phyloP scores from a whole-genome alignment of 2,797 vertebrate species.

The Molothrus aeneus region DNA sequence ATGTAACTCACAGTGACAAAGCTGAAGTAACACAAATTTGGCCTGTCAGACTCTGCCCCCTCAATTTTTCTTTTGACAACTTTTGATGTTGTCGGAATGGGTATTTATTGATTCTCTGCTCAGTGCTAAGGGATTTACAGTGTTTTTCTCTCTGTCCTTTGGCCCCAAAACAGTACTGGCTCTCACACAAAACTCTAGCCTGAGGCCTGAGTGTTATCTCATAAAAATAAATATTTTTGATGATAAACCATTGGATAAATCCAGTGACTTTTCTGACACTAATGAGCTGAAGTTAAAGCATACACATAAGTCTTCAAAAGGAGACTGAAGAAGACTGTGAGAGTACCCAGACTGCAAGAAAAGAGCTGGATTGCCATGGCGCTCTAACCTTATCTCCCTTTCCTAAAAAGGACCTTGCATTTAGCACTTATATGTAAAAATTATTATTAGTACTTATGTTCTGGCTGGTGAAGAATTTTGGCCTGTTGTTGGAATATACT shows the following conservation, averaged over 20 bases:
- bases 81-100: neutral
- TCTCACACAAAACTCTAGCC: neutral
- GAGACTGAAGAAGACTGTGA: neutral
- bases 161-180: neutral
- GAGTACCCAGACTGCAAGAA: neutral
- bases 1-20: slow-evolving; percentile 8
- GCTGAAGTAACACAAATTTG: slow-evolving; percentile 22
- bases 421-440: neutral
- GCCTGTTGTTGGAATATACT: neutral
- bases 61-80: neutral
- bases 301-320: neutral
- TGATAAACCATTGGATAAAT: neutral
- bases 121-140: neutral
- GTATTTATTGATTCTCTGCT: neutral
- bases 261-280: neutral
- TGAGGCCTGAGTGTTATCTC: neutral
- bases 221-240: neutral
- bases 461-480: neutral
- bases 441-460: neutral
- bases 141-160: neutral
- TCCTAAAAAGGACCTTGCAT: neutral
- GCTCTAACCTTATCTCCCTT: neutral
- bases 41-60: neutral
- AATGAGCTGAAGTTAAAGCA: neutral
- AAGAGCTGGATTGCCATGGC: neutral